Evolutionary conservation across 2,888 invertebrate species (phyloP), one percentile per base, ranked within the genome.

Genomic region (Sesia apiformis): DNA sequence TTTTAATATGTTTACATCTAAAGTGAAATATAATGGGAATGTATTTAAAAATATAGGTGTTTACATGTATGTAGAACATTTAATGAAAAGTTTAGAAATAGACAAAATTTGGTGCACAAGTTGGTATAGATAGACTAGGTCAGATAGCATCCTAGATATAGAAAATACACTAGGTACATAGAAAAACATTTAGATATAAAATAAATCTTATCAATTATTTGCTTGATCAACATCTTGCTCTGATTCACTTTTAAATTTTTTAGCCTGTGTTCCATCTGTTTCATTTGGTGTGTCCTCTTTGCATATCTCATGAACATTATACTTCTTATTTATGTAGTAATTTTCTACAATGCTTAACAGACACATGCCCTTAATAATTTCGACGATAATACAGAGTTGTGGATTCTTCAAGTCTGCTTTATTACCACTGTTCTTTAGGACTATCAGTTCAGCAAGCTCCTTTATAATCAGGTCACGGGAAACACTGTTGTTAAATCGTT

Each of bases 331-430:
- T 60, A 91, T 91, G 67, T 91, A 91, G 80, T 95, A 98, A 77
- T 96, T 92, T 40, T 94, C 94, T 40, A 96, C 92, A 56, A 98
- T 92, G 58, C 95, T 93, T 5, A 98, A 70, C 61, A 96, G 93
- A 66, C 96, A 96, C 66, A 94, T 91, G 39, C 93, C 93, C 69
- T 94, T 93, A 52, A 98, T 92, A 50, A 97, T 90, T 90, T 98
- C 97, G 40, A 97, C 93, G 60, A 97, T 89, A 53, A 98, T 91
- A 4, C 95, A 93, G 43, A 94, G 81, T 57, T 95, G 92, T 5
- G 97, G 94, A 72, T 92, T 91, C 69, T 93, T 94, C 60, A 97
- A 86, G 82, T 97, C 93, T 1, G 95, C 96, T 74, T 93, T 94
- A 74, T 96, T 95, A 41, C 91, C 90, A 0, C 91, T 78, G 78